A percentile compares a stretch with the other conserved stretches of the same genome.
phyloP scores from a whole-genome alignment of 2,113 vertebrate species.

The Pseudois nayaur region DNA sequence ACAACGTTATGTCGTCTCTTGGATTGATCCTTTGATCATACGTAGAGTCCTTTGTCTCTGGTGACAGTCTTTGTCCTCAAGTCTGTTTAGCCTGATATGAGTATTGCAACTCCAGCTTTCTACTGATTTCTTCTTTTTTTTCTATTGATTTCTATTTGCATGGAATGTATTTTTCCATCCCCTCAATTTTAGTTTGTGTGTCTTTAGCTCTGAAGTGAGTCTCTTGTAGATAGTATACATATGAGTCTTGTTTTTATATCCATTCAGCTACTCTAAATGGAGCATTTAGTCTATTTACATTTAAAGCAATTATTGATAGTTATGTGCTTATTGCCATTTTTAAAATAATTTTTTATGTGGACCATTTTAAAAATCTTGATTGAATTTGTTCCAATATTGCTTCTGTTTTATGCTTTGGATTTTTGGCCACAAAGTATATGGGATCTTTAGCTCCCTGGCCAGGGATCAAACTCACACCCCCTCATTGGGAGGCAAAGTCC shows the following conservation, averaged over 20 bases:
- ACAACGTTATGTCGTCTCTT: accelerated
- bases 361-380: neutral
- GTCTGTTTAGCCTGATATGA: neutral
- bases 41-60: neutral
- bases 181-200: neutral
- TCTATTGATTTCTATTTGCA: neutral
- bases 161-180: neutral
- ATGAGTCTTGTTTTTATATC: neutral
- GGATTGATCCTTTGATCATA: neutral
- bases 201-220: neutral
- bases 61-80: neutral
- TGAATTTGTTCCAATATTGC: neutral
- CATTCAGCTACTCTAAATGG: neutral
- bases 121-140: too few species aligned
- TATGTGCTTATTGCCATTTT: neutral
- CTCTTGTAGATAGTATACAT: neutral
- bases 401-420: neutral
- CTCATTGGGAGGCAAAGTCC: neutral
- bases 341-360: neutral
- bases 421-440: neutral
- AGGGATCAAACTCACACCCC: neutral
- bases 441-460: neutral
- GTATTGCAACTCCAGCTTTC: neutral
- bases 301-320: neutral
- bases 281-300: neutral